Evolutionary conservation across 2,888 invertebrate species (phyloP), one percentile per base, ranked within the genome.

Genomic region (Pterobdella sp.): DNA sequence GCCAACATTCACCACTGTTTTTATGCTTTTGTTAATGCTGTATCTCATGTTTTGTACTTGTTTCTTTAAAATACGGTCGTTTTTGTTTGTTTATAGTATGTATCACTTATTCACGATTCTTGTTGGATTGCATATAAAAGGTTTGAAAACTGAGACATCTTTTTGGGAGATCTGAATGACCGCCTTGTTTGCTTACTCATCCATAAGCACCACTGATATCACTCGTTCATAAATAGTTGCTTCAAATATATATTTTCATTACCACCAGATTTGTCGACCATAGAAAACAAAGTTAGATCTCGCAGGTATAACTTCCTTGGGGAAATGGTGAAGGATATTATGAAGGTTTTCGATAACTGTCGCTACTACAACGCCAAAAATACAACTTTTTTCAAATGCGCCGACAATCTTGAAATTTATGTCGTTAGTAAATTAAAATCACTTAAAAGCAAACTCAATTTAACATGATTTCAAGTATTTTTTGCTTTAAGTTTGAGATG

Each of bases 301-400:
- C 89, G 89, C 81, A 87, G 87, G 69, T 96, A 96, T 84, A 89
- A 89, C 81, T 91, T 90, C 82, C 87, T 96, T 79, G 91, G 92
- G 83, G 94, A 97, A 83, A 95, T 96, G 85, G 92, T 95, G 81
- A 93, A 93, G 83, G 97, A 97, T 84, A 93, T 96, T 89, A 94
- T 93, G 76, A 93, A 94, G 86, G 94, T 98, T 82, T 96, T 97
- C 85, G 95, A 97, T 86, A 98, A 98, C 86, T 97, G 97, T 87
- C 90, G 96, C 78, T 93, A 93, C 83, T 96, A 94, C 86, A 96
- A 96, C 86, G 92, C 94, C 75, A 91, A 91, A 82, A 94, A 94
- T 84, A 93, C 95, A 29, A 91, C 93, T 76, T 94, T 95, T 86
- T 95, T 92, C 86, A 91, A 94, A 81, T 94, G 94, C 86, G 96